Percentiles rank a stretch among this genome's conserved stretches.
These are phyloP conservation scores for Hydriomena furcata DNA, from an alignment of 2,888 invertebrate genomes.

Conservation along the genomic window DNA sequence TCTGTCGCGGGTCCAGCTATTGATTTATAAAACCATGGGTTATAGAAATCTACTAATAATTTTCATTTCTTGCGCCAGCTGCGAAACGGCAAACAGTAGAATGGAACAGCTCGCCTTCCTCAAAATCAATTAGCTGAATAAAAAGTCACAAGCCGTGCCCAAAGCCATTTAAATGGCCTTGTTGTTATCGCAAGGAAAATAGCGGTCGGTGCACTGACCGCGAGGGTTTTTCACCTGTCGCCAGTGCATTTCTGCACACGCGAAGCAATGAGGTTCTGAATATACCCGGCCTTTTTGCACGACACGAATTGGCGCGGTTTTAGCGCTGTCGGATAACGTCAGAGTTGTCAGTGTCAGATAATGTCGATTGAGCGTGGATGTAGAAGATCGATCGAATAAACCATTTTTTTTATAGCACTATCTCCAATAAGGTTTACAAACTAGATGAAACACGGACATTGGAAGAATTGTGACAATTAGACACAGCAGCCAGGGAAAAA, in stretches of 20 bases:
- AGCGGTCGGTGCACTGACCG: slow-evolving; percentile 62
- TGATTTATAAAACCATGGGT: too few relatives aligned
- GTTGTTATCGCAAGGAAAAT: slow-evolving; percentile 75
- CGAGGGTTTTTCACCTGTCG: slow-evolving; percentile 42
- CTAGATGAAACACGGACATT: too few relatives aligned
- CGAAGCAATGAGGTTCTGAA: slow-evolving; percentile 19
- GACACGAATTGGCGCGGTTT: not conserved
- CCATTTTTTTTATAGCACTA: too few relatives aligned
- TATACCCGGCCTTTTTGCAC: not conserved
- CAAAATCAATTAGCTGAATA: slow-evolving; percentile 26
- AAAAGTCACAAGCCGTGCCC: slow-evolving; percentile 59
- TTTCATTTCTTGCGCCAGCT: not conserved
- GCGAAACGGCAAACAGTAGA: not conserved
- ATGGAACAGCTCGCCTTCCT: slow-evolving; percentile 7
- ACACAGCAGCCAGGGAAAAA: too few relatives aligned
- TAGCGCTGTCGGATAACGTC: not conserved
- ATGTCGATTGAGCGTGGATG: too few relatives aligned
- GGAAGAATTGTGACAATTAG: too few relatives aligned
- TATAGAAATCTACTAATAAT: too few relatives aligned
- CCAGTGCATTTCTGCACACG: slow-evolving; percentile 28
- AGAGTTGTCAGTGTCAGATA: too few relatives aligned
- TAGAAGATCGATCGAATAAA: too few relatives aligned
- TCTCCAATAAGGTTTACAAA: too few relatives aligned
- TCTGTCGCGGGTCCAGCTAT: too few relatives aligned
- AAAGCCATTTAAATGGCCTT: slow-evolving; percentile 76